These are phyloP conservation scores for Nephrotoma flavescens DNA, from an alignment of 2,888 invertebrate genomes.

Conservation along the genomic window DNA sequence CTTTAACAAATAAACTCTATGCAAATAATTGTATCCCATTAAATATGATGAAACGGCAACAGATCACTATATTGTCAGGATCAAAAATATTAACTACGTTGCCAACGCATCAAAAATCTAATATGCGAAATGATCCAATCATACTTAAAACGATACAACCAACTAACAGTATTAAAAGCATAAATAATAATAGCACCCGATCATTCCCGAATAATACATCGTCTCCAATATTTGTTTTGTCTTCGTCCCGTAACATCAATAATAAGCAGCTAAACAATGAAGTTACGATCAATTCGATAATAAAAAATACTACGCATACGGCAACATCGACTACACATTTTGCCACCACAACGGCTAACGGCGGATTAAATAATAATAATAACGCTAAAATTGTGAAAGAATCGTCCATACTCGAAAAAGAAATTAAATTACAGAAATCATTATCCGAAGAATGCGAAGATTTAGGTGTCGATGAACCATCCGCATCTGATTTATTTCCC, in stretches of 20 bases:
- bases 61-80: background rate
- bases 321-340: background rate
- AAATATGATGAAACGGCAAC: background rate
- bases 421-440: conserved; percentile 48
- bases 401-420: conserved; percentile 21
- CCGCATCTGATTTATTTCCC: conserved; percentile 64
- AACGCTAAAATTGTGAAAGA: background rate
- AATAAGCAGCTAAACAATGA: background rate
- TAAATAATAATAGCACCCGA: background rate
- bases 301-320: background rate
- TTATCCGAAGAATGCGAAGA: conserved; percentile 67
- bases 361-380: background rate
- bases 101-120: background rate
- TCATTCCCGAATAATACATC: background rate
- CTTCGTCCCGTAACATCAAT: background rate
- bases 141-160: background rate
- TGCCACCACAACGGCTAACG: background rate
- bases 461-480: conserved; percentile 62
- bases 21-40: background rate
- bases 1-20: background rate
- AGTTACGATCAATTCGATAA: background rate
- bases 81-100: background rate
- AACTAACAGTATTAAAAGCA: background rate
- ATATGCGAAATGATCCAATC: background rate
- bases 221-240: background rate